Evolutionary conservation across 2,113 vertebrate species (phyloP).

Genomic region (Ceuthmochares aereus): DNA sequence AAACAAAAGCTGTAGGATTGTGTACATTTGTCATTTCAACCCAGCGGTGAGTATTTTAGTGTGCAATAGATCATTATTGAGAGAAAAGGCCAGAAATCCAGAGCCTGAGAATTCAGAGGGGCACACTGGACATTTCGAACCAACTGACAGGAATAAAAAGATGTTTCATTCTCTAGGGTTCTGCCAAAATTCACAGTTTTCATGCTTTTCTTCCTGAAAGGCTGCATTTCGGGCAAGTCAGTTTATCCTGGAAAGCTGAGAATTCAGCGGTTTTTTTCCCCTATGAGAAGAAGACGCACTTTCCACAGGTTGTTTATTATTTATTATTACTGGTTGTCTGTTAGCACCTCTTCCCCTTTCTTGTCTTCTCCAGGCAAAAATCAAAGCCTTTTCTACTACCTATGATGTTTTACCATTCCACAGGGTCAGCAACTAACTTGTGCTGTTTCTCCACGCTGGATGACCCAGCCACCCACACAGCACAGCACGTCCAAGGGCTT

Average conservation of each 20-base stretch:
- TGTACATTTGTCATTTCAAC: neutral
- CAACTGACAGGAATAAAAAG: neutral
- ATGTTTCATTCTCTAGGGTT: neutral
- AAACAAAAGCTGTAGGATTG: neutral
- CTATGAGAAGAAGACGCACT: neutral
- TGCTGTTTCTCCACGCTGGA: accelerated
- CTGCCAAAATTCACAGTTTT: neutral
- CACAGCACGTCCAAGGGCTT: neutral
- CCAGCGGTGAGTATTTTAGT: neutral
- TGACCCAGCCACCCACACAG: accelerated
- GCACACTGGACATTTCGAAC: neutral
- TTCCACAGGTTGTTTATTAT: neutral
- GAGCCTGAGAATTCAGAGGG: neutral
- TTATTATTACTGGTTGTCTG: neutral
- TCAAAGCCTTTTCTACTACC: neutral
- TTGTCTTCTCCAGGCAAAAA: neutral
- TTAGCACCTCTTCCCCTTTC: neutral
- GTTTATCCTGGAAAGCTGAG: neutral
- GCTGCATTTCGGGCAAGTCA: neutral
- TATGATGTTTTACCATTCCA: neutral
- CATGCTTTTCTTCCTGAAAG: neutral
- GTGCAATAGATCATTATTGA: neutral
- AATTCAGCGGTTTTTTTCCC: neutral
- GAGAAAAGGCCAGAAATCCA: neutral
- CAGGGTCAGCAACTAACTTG: accelerated